A percentile compares a stretch with the other conserved stretches of the same genome.
Conservation (phyloP, 2,113 vertebrate genomes). For the Herpetotheres cachinnans region DNA sequence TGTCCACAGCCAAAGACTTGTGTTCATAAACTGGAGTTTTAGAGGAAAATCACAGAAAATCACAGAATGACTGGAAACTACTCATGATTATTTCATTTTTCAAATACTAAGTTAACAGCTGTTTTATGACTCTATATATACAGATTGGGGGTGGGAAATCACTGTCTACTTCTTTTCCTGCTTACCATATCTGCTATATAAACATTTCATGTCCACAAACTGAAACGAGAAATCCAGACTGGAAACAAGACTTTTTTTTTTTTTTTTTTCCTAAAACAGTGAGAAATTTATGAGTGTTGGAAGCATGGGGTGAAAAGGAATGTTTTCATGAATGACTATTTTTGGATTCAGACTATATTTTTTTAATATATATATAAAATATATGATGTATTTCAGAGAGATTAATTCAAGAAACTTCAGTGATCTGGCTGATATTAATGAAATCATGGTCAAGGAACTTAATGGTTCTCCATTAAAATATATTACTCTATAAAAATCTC, state of each 20-base stretch:
- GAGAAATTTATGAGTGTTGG: not conserved
- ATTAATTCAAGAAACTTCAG: not conserved
- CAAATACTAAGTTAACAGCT: not conserved
- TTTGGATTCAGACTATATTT: not conserved
- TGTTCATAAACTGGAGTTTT: not conserved
- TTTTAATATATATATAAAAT: not conserved
- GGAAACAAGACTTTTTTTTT: not conserved
- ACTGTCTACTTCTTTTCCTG: not conserved
- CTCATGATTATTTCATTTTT: not conserved
- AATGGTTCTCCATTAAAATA: not conserved
- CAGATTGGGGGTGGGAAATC: rapidly evolving
- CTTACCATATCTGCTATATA: not conserved
- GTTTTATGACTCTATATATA: not conserved
- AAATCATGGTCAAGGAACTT: not conserved
- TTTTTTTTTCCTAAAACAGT: not conserved
- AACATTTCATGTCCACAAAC: not conserved
- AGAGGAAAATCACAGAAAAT: not conserved
- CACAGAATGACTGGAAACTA: not conserved
- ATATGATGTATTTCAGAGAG: not conserved
- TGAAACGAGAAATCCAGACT: not conserved
- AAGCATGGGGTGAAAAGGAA: not conserved
- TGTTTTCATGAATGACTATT: rapidly evolving
- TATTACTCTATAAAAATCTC: not conserved
- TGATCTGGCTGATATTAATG: not conserved
- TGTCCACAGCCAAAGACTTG: not conserved